These are phyloP conservation scores for Dermochelys coriacea DNA, from an alignment of 2,797 vertebrate species.

Conservation along the genomic window DNA sequence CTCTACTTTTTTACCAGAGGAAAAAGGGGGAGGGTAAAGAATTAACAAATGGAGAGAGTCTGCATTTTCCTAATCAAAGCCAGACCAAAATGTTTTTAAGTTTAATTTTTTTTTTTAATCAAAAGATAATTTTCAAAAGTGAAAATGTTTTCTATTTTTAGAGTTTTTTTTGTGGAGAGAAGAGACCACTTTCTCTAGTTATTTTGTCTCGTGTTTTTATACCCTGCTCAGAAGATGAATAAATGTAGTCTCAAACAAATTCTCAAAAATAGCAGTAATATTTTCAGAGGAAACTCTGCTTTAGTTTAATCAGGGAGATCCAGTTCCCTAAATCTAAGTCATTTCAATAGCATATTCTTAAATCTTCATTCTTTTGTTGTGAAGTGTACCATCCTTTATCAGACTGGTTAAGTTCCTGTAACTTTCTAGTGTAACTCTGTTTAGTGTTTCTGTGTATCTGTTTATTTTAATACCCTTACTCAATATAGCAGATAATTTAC, in stretches of 20 bases:
- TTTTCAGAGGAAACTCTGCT: neutral
- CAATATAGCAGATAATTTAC: neutral
- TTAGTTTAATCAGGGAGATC: neutral
- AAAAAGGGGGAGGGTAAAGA: neutral
- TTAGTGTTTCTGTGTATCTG: neutral
- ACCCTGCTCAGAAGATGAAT: neutral
- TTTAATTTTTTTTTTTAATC: neutral
- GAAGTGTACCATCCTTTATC: neutral
- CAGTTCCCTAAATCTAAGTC: neutral
- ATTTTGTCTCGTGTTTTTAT: neutral
- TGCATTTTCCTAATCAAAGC: neutral
- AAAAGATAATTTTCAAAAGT: neutral
- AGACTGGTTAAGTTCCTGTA: rapidly evolving
- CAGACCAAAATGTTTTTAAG: neutral
- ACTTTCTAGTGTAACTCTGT: neutral
- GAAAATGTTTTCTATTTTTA: neutral
- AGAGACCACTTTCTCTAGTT: neutral
- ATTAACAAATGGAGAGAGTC: neutral
- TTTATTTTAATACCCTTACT: neutral
- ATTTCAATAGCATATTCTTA: neutral
- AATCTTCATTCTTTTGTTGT: neutral
- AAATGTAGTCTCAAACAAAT: neutral
- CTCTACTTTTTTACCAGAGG: neutral
- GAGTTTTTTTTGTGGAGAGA: neutral
- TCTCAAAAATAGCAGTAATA: neutral